Percentiles rank a stretch among this genome's conserved stretches.
Conservation (phyloP, 2,797 vertebrate genomes). For the Limosa lapponica region DNA sequence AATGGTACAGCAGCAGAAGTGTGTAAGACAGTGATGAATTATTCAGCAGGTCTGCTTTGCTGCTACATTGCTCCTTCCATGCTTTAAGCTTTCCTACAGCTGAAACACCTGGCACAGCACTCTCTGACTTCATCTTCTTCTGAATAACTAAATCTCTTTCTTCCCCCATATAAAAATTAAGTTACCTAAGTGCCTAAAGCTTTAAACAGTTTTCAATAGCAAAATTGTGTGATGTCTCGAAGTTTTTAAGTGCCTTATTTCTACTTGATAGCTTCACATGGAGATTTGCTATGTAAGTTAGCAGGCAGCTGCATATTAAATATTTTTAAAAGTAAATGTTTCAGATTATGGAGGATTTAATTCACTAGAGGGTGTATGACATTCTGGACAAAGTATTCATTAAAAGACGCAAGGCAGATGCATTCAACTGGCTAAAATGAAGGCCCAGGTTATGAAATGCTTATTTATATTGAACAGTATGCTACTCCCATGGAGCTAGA, state of each 20-base stretch:
- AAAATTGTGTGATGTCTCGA: neutral
- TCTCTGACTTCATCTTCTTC: conserved; percentile 51
- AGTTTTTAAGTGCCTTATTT: conserved; percentile 17
- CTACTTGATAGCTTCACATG: neutral
- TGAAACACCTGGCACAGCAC: conserved; percentile 70
- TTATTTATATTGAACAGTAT: neutral
- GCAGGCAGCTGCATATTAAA: neutral
- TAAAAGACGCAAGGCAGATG: conserved; percentile 8
- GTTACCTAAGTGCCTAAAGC: conserved; percentile 45
- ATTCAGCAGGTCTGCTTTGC: conserved; percentile 74
- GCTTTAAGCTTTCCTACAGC: conserved; percentile 67
- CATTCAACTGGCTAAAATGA: conserved; percentile 6
- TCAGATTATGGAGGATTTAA: neutral
- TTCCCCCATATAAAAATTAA: conserved; percentile 32
- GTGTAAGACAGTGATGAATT: conserved; percentile 76
- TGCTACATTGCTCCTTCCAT: conserved; percentile 57
- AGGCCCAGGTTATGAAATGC: neutral
- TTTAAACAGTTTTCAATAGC: conserved; percentile 6
- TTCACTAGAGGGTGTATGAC: conserved; percentile 17
- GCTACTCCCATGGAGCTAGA: neutral
- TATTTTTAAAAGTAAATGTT: neutral
- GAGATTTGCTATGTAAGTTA: neutral
- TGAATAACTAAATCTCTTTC: conserved; percentile 56
- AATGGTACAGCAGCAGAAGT: conserved; percentile 70
- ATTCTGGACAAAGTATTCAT: conserved; percentile 52